These are phyloP conservation scores for Antennarius maculatus DNA, from an alignment of 2,797 vertebrate genomes.

Conservation along the genomic window DNA sequence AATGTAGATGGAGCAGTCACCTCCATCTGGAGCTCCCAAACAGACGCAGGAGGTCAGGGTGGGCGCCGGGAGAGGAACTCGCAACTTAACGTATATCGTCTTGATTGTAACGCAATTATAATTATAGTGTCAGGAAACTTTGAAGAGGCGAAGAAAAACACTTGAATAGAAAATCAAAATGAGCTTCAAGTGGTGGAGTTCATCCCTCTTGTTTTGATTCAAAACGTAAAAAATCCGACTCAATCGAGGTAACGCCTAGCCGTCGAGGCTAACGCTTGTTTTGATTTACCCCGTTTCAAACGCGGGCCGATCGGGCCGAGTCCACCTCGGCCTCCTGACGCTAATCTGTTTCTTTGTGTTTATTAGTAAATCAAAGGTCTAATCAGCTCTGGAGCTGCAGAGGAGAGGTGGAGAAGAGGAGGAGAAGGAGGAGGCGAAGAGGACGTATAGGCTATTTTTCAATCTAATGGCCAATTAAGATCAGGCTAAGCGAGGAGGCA, in stretches of 20 bases:
- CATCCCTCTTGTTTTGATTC: not conserved
- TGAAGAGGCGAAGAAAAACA: not conserved
- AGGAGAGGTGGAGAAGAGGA: conserved; percentile 61
- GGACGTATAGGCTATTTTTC: conserved; percentile 76
- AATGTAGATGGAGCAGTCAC: conserved; percentile 42
- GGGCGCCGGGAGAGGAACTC: conserved; percentile 22
- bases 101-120: conserved; percentile 7
- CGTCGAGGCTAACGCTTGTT: no score
- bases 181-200: conserved; percentile 7
- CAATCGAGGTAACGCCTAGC: no score
- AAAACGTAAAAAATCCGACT: no score
- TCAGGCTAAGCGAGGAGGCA: conserved; percentile 79
- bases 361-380: conserved; percentile 84
- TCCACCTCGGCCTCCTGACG: conserved; percentile 27
- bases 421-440: conserved; percentile 50
- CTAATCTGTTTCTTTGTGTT: conserved; percentile 78
- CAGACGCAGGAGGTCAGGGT: conserved; percentile 23
- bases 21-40: conserved; percentile 26
- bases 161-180: not conserved
- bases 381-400: conserved; percentile 79
- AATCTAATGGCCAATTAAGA: conserved; percentile 86
- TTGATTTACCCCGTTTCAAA: conserved; percentile 35
- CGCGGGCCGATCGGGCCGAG: conserved; percentile 37
- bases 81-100: conserved; percentile 7
- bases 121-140: not conserved